A percentile compares a stretch with the other conserved stretches of the same genome.
phyloP scores from a whole-genome alignment of 2,113 vertebrate genomes.

The Hipposideros armiger region DNA sequence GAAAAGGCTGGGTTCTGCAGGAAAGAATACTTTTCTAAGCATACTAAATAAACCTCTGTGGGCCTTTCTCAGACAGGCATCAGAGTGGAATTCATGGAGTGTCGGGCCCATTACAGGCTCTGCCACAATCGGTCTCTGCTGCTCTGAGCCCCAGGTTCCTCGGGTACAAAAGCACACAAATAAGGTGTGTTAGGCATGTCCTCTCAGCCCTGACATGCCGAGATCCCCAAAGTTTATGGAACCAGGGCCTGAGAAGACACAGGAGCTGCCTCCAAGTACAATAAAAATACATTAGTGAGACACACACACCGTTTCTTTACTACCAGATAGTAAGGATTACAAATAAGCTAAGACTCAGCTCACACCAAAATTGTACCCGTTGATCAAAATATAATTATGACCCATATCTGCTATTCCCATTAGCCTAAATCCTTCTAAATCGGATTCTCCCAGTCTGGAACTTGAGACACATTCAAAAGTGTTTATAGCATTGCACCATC shows the following conservation, averaged over 20 bases:
- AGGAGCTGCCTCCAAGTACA: neutral
- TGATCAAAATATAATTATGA: neutral
- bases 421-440: slow-evolving; percentile 34
- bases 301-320: neutral
- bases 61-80: neutral
- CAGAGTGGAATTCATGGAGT: neutral
- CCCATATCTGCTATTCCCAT: neutral
- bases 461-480: slow-evolving; percentile 34
- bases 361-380: neutral
- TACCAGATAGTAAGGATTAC: neutral
- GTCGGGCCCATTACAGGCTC: neutral
- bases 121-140: neutral
- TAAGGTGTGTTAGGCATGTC: neutral
- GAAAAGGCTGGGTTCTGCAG: neutral
- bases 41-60: neutral
- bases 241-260: neutral
- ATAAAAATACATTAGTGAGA: neutral
- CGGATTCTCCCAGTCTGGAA: neutral
- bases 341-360: neutral
- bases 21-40: neutral
- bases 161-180: neutral
- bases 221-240: neutral
- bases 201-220: neutral
- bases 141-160: neutral
- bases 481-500: neutral